Evolutionary conservation across 2,888 invertebrate genomes (phyloP).

Genomic region (Stenurella melanura): DNA sequence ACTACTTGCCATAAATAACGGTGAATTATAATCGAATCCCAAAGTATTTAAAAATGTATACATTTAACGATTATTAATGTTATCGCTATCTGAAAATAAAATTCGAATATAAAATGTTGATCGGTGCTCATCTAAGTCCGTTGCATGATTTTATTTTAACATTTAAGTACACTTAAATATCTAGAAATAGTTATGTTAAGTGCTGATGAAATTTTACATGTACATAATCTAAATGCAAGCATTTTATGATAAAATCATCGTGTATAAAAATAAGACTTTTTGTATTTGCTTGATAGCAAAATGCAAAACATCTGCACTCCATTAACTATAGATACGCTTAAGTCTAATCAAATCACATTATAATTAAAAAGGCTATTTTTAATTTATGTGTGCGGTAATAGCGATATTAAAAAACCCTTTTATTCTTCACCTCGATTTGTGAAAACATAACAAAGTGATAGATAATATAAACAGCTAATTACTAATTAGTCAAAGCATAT

Average conservation of each 20-base stretch:
- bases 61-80: conserved; percentile 43
- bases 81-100: conserved; percentile 35
- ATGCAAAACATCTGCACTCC: conserved; percentile 60
- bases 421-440: conserved; percentile 1
- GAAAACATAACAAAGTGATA: background rate
- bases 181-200: conserved; percentile 58
- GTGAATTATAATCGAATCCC: conserved; percentile 26
- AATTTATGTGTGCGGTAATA: conserved; percentile 3
- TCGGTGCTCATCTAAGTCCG: conserved; percentile 32
- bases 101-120: conserved; percentile 36
- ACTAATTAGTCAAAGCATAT: too few relatives aligned
- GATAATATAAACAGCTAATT: background rate
- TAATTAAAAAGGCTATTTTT: conserved; percentile 47
- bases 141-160: conserved; percentile 42
- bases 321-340: conserved; percentile 55
- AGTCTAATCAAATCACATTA: conserved; percentile 53
- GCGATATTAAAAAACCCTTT: background rate
- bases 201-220: conserved; percentile 61
- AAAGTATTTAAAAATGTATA: conserved; percentile 29
- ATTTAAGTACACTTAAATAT: conserved; percentile 32
- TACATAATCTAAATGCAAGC: conserved; percentile 56
- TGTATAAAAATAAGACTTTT: conserved; percentile 54
- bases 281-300: conserved; percentile 55
- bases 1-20: conserved; percentile 28
- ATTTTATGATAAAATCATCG: conserved; percentile 55